Percentiles rank a stretch among this genome's conserved stretches.
These are phyloP conservation scores for Tokudaia tokunoshimensis DNA, from an alignment of 2,797 vertebrate species.

Conservation along the genomic window DNA sequence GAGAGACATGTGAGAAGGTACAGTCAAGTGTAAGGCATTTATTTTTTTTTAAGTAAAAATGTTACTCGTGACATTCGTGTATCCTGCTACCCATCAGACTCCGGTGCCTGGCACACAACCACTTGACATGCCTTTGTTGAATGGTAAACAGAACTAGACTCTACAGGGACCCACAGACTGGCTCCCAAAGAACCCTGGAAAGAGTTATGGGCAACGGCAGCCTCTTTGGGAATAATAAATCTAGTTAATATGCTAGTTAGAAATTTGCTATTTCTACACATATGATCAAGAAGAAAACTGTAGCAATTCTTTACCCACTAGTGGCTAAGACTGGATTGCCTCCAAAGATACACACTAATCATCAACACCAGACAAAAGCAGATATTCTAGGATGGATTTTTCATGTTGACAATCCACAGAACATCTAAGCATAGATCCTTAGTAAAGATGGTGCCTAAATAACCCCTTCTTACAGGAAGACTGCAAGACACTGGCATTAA, in stretches of 20 bases:
- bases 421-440: conserved; percentile 10
- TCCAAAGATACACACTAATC: conserved; percentile 31
- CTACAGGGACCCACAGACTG: background rate
- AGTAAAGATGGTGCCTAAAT: conserved; percentile 30
- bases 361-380: conserved; percentile 27
- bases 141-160: background rate
- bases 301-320: background rate
- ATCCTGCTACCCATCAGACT: background rate
- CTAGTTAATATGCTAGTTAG: background rate
- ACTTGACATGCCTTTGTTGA: background rate
- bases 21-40: conserved; percentile 37
- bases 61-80: background rate
- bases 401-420: conserved; percentile 12
- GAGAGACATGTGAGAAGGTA: background rate
- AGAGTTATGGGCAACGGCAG: background rate
- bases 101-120: background rate
- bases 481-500: conserved; percentile 24
- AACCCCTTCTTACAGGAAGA: conserved; percentile 8
- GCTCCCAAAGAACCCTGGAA: conserved; percentile 22
- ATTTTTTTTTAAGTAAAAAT: conserved; percentile 24
- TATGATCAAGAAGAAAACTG: conserved; percentile 10
- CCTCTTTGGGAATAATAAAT: conserved; percentile 7
- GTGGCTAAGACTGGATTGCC: background rate
- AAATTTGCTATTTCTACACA: background rate
- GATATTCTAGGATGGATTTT: conserved; percentile 42